Conservation (phyloP, 2,797 vertebrate genomes). For the Bradypodion pumilum region DNA sequence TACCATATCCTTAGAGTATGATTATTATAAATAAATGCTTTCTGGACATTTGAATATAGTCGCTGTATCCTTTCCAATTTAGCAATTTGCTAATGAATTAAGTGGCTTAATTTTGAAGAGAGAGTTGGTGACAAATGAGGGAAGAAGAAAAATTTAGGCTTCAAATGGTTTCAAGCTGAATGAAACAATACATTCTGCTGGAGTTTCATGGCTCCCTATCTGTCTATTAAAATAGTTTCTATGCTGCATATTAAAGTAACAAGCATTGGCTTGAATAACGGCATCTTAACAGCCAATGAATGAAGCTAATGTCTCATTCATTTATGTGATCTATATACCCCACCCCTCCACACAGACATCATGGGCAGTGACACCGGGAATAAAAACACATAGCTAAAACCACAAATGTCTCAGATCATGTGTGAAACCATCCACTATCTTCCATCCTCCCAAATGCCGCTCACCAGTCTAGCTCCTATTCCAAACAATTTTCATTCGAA, state of each 20-base stretch:
- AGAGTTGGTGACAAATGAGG: not conserved
- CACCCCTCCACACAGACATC: too few relatives aligned
- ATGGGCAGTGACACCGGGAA: not conserved
- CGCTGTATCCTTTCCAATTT: not conserved
- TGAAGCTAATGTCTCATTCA: not conserved
- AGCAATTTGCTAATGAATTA: not conserved
- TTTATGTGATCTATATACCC: too few relatives aligned
- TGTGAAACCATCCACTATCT: too few relatives aligned
- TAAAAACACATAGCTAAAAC: too few relatives aligned
- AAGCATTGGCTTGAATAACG: not conserved
- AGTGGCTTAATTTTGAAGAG: not conserved
- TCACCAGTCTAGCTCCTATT: too few relatives aligned
- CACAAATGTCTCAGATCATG: too few relatives aligned
- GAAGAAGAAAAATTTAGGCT: not conserved
- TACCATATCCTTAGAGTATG: not conserved
- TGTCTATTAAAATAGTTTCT: not conserved
- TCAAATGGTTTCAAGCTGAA: not conserved
- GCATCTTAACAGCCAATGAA: not conserved
- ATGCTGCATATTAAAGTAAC: not conserved
- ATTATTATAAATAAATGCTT: not conserved
- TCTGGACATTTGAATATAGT: not conserved
- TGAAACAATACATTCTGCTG: not conserved
- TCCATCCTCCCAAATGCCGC: too few relatives aligned
- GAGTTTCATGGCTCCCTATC: not conserved
- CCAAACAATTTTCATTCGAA: too few relatives aligned